These are phyloP conservation scores for Misgurnus anguillicaudatus DNA, from an alignment of 2,113 vertebrate genomes.

Conservation along the genomic window DNA sequence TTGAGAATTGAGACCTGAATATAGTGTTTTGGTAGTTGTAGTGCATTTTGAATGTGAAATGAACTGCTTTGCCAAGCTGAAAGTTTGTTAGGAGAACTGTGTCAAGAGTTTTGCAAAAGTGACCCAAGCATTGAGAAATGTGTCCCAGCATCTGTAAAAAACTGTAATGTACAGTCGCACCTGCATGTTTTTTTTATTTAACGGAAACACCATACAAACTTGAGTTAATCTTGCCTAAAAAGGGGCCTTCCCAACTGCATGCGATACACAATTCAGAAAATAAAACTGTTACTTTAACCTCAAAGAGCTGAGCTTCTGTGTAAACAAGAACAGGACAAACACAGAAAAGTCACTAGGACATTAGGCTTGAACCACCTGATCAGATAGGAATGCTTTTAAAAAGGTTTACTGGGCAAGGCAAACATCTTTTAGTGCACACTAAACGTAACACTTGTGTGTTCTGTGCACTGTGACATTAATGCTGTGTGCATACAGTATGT, in stretches of 20 bases:
- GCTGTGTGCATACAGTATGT: neutral
- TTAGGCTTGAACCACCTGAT: neutral
- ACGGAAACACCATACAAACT: no score
- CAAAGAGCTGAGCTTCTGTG: neutral
- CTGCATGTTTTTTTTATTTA: no score
- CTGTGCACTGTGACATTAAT: neutral
- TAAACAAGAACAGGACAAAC: slow-evolving; percentile 4
- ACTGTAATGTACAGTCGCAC: no score
- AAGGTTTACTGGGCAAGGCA: neutral
- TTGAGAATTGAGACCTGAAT: no score
- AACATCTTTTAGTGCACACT: neutral
- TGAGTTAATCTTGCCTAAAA: neutral
- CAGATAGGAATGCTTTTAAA: neutral
- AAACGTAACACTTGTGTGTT: slow-evolving; percentile 5
- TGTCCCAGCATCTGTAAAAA: no score
- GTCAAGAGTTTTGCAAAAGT: no score
- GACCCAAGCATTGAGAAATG: no score
- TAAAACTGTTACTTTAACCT: neutral
- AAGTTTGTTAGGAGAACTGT: no score
- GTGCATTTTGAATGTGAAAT: no score
- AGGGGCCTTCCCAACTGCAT: neutral
- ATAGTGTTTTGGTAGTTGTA: no score
- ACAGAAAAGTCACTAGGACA: slow-evolving; percentile 5
- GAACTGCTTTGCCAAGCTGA: no score
- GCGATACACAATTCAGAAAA: neutral